Conservation (phyloP, 2,888 invertebrate genomes). For the Hoplodrina ambigua region DNA sequence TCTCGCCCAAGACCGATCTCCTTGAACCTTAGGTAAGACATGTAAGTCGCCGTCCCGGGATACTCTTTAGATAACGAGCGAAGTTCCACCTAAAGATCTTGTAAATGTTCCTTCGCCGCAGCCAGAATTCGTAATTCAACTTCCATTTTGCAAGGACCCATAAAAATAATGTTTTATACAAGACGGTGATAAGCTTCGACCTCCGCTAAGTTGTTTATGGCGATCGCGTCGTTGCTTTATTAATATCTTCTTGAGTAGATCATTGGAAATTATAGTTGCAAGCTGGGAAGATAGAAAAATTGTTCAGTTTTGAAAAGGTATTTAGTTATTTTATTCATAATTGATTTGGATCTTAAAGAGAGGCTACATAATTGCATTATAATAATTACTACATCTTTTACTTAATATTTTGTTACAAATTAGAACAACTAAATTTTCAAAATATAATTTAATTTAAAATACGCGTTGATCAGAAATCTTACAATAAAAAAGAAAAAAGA, state of each 20-base stretch:
- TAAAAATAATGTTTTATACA: constrained; percentile 67
- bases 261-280: background rate
- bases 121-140: constrained; percentile 73
- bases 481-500: too few relatives aligned
- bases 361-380: too few relatives aligned
- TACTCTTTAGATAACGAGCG: constrained; percentile 71
- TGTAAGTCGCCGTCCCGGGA: constrained; percentile 64
- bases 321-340: too few relatives aligned
- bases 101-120: constrained; percentile 71
- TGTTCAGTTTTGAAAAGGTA: background rate
- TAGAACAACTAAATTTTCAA: too few relatives aligned
- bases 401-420: too few relatives aligned
- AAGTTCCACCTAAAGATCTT: constrained; percentile 73
- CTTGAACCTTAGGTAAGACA: constrained; percentile 62
- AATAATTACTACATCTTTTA: too few relatives aligned
- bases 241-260: constrained; percentile 8
- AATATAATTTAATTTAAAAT: too few relatives aligned
- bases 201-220: constrained; percentile 47
- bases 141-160: constrained; percentile 65
- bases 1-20: constrained; percentile 54
- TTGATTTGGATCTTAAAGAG: too few relatives aligned
- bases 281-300: background rate
- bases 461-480: too few relatives aligned
- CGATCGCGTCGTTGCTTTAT: constrained; percentile 35
- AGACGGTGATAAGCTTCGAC: constrained; percentile 59